Percentiles rank a stretch among this genome's conserved stretches.
phyloP scores from a whole-genome alignment of 2,888 invertebrate genomes.

The Ochlodes sylvanus region DNA sequence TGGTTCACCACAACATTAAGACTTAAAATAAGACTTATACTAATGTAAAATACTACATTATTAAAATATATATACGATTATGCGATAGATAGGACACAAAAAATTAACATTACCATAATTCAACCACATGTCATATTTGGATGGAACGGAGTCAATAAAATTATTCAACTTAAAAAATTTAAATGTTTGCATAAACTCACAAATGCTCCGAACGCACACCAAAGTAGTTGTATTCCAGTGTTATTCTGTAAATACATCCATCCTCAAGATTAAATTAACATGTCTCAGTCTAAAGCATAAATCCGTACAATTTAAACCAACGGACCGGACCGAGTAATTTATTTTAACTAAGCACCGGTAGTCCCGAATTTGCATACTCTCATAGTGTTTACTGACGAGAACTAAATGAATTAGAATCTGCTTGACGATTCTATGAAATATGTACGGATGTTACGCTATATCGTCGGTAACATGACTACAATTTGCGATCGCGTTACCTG shows the following conservation, averaged over 20 bases:
- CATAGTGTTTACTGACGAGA: conserved; percentile 53
- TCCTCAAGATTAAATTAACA: conserved; percentile 29
- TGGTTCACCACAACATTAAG: too few relatives aligned
- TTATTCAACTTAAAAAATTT: too few relatives aligned
- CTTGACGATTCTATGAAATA: not conserved
- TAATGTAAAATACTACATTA: too few relatives aligned
- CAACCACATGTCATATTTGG: too few relatives aligned
- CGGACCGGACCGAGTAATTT: conserved; percentile 56
- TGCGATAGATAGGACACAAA: too few relatives aligned
- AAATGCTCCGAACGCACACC: not conserved
- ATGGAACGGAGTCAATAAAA: too few relatives aligned
- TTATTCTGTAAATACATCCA: conserved; percentile 3
- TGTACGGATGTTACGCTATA: not conserved
- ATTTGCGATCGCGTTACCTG: too few relatives aligned
- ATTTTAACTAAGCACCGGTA: conserved; percentile 65
- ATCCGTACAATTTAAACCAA: conserved; percentile 49
- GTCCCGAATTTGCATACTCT: conserved; percentile 72
- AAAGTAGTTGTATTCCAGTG: not conserved
- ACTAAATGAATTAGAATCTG: conserved; percentile 61
- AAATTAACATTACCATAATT: too few relatives aligned
- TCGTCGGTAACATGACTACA: not conserved
- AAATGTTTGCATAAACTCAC: not conserved
- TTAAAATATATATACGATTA: too few relatives aligned
- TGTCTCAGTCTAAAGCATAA: conserved; percentile 41
- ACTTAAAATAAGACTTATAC: too few relatives aligned